Base-by-base conservation (phyloP, 2,888 invertebrate species). In the Bellardia bayeri region DNA sequence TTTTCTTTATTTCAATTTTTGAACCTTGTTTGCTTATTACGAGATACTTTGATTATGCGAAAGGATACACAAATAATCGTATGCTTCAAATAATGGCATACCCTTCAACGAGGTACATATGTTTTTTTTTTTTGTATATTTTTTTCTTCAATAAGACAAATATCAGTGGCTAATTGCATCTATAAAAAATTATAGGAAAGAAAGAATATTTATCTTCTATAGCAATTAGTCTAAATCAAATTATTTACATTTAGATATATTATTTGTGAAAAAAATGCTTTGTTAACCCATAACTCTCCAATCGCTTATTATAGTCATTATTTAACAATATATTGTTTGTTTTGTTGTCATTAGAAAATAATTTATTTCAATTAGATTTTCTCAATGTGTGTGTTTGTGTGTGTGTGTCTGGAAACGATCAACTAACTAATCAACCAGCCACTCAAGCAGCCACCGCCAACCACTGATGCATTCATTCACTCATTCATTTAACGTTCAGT, bases 321-420 rank as follows among this genome's bases (percentile, higher is more conserved):
- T 74, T 75, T 68, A 40, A 37, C 42, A 49, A 16, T 51, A 58
- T 68, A 30, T 69, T 82, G 63, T 80, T 64, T 16, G 23, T 14
- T 58, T 33, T 23, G 37, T 64, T 82, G 64, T 80, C 49, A 86
- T 83, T 86, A 86, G 71, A 83, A 83, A 80, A 83, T 75, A 83
- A 86, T 86, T 83, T 86, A 56, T 82, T 83, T 83, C 75, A 83
- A 86, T 86, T 83, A 71, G 51, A 84, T 61, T 58, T 40, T 56
- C 58, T 66, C 23, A 11, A 49, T 40, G 9, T 45, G 7, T 6
- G 6, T 6, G 6, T 66, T 14, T n/a, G 33, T 40, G 11, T 7
- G 42, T 45, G 13, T 11, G 7, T 51, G 5, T 14, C n/a, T 71
- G 54, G 2, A 72, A 72, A 66, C 64, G 68, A 61, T 64, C 61